Evolutionary conservation across 2,797 vertebrate genomes (phyloP), one percentile per base, ranked within the genome.

Genomic region (Hoplostethus mediterraneus): DNA sequence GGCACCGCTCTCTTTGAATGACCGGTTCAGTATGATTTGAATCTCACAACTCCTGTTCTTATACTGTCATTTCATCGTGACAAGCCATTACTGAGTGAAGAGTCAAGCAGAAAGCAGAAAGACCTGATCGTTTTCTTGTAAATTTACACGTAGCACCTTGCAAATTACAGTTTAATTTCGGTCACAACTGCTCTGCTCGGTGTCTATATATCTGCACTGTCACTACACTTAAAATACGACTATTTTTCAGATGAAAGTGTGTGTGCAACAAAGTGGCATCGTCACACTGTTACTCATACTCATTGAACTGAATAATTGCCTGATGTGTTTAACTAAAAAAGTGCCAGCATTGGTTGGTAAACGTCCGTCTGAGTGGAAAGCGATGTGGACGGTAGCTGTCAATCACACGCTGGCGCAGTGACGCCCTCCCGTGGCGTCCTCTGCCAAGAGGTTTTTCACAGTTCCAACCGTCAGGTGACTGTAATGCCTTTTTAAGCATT

Each of bases 401-500:
- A 40, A 21, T 76, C 67, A 62, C 14, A 47, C 2, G 3, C 36
- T 52, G n/a, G 31, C 28, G 3, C 56, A n/a, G 67, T 60, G 69
- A 71, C 3, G 21, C 42, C 25, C 9, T 52, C 62, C 57, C 0
- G 2, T 28, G 28, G 28, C 60, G 60, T 67, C 54, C 25, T 77
- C n/a, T 56, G 52, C 59, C 8, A 2, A 66, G 5, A 71, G 44
- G 40, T 66, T 52, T 55, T 55, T 59, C 13, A 71, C 55, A 56
- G 56, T 58, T 80, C 14, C 57, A 71, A 44, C 63, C 69, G 57
- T 60, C 42, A 74, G 67, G 87, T 86, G 80, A 90, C 87, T 85
- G 75, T 82, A 80, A 76, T 33, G 71, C 68, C 60, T 85, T 87
- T 84, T 62, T 75, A 80, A 86, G 65, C 72, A 82, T 88, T 90